Percentiles rank a stretch among this genome's conserved stretches.
These are phyloP conservation scores for Salarias fasciatus DNA, from an alignment of 2,797 vertebrate species.

Conservation along the genomic window DNA sequence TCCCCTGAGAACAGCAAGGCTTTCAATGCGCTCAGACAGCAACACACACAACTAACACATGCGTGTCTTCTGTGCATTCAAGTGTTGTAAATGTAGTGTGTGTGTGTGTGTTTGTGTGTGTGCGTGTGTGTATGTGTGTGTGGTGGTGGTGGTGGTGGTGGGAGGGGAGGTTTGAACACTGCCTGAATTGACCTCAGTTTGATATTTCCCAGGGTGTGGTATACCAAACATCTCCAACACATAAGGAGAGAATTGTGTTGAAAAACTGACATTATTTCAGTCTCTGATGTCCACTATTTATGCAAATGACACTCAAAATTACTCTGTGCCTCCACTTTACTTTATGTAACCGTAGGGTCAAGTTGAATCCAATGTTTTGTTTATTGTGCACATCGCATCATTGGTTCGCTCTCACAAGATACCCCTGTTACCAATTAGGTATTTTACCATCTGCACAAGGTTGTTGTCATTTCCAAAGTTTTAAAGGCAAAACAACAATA, in stretches of 20 bases:
- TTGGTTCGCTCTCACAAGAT: conserved; percentile 19
- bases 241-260: conserved; percentile 43
- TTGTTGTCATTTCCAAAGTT: conserved; percentile 33
- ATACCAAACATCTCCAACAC: conserved; percentile 24
- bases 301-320: conserved; percentile 1
- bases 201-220: conserved; percentile 51
- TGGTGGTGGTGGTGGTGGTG: conserved; percentile 19
- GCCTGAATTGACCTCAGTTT: conserved; percentile 59
- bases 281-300: conserved; percentile 4
- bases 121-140: conserved; percentile 20
- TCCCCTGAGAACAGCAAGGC: conserved; percentile 29
- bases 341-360: conserved; percentile 2
- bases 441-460: conserved; percentile 43
- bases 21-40: conserved; percentile 41
- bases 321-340: neutral
- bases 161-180: conserved; percentile 49
- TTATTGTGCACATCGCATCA: conserved; percentile 21
- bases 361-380: conserved; percentile 14
- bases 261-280: conserved; percentile 4
- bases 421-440: conserved; percentile 45
- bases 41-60: conserved; percentile 28
- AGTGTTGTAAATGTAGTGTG: conserved; percentile 39
- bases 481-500: conserved; percentile 42
- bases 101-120: conserved; percentile 14
- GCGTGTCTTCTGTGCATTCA: conserved; percentile 61